These are phyloP conservation scores for Drosophila bocki DNA, from an alignment of 1,140 invertebrate genomes.

Conservation along the genomic window DNA sequence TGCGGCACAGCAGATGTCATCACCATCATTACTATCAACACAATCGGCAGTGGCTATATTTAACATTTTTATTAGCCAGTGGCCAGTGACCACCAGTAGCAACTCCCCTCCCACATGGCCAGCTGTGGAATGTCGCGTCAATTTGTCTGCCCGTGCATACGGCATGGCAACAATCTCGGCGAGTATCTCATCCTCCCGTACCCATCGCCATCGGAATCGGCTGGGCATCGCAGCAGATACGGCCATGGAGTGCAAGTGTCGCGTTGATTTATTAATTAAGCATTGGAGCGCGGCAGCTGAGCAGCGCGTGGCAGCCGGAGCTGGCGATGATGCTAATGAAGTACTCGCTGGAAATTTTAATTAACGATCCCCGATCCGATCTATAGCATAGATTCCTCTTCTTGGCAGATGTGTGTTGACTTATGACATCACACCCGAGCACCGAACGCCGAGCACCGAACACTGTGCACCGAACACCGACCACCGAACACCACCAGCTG, in stretches of 20 bases:
- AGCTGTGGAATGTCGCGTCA: constrained; percentile 77
- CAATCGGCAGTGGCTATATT: constrained; percentile 64
- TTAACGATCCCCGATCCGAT: constrained; percentile 73
- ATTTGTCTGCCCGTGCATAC: constrained; percentile 70
- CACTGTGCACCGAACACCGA: constrained; percentile 27
- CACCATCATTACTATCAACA: constrained; percentile 7
- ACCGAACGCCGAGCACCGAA: constrained; percentile 37
- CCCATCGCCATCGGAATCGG: constrained; percentile 19
- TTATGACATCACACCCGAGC: constrained; percentile 75
- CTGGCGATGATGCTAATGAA: constrained; percentile 72
- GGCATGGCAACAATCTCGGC: constrained; percentile 68
- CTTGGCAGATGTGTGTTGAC: constrained; percentile 61
- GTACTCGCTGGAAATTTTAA: constrained; percentile 80
- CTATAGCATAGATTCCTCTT: constrained; percentile 47
- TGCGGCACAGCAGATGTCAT: constrained; percentile 29
- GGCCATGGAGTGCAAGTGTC: constrained; percentile 81
- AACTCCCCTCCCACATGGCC: constrained; percentile 22
- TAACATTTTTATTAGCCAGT: constrained; percentile 59
- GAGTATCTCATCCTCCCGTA: constrained; percentile 36
- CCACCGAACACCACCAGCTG: constrained; percentile 30
- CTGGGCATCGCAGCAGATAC: constrained; percentile 45
- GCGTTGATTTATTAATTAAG: constrained; percentile 85
- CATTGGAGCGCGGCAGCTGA: constrained; percentile 68
- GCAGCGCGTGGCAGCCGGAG: constrained; percentile 69
- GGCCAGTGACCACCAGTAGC: constrained; percentile 19